Evolutionary conservation across 1,140 invertebrate genomes (phyloP).

Genomic region (Zaprionus inermis): DNA sequence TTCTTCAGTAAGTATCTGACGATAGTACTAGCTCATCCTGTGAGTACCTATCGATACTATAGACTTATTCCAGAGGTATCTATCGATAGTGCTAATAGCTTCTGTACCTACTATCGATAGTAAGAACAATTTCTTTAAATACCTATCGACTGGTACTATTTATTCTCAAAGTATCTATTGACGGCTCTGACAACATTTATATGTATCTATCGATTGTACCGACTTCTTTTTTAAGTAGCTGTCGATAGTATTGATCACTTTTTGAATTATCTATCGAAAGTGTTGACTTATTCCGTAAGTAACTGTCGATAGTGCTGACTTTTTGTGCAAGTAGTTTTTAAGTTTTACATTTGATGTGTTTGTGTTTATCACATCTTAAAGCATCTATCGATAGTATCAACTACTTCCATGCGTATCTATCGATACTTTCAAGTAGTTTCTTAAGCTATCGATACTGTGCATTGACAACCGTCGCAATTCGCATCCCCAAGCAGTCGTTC

Average conservation of each 20-base stretch:
- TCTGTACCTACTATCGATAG: no score
- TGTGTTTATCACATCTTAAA: no score
- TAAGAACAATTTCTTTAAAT: background rate
- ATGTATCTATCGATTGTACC: background rate
- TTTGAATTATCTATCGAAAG: background rate
- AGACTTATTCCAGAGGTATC: background rate
- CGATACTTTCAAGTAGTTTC: background rate
- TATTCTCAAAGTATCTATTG: background rate
- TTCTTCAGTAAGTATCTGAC: no score
- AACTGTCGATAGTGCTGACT: no score
- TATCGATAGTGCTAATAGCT: no score
- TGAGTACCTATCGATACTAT: background rate
- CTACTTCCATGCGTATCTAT: background rate
- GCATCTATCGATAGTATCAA: background rate
- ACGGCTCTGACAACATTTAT: no score
- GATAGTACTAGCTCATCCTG: background rate
- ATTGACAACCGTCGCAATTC: background rate
- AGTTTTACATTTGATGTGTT: no score
- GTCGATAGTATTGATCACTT: background rate
- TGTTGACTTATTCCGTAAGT: no score
- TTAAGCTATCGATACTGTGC: background rate
- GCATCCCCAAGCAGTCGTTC: background rate
- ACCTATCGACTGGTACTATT: background rate
- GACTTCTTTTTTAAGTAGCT: background rate
- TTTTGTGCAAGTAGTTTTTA: no score